Evolutionary conservation across 2,113 vertebrate species (phyloP), one percentile per base, ranked within the genome.

Genomic region (Agapornis roseicollis): DNA sequence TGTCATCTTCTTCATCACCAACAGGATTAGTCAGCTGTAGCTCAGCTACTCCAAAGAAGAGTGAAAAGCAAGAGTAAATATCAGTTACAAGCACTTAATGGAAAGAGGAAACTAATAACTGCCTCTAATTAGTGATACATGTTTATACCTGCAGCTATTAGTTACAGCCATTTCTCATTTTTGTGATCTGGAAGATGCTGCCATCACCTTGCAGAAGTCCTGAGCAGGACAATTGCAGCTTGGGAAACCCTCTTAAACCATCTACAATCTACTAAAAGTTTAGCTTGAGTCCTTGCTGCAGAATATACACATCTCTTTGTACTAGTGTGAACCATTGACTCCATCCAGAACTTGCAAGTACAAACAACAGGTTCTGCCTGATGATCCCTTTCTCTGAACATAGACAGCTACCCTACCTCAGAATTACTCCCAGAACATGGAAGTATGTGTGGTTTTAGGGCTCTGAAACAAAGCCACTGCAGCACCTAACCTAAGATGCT

Each of bases 41-140:
- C 35, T 79, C 56, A 60, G 10, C 29, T 76, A 19, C 39, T 80
- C 47, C 74, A 82, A 88, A 77, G 56, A 58, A 78, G 17, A 10
- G 22, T 55, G 13, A 94, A 90, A 89, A 89, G 7, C 7, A 86
- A 69, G 29, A 84, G 65, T 66, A 87, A 84, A 11, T 77, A 61
- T 31, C 68, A 52, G n/a, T 53, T 94, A 37, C 31, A 65, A 89
- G 28, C 31, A 74, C 47, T 84, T 84, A 78, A 84, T 55, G 37
- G 56, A 80, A 29, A n/a, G 61, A 96, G 73, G 42, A 89, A 86
- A 93, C 35, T 81, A 89, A 60, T 85, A 91, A 91, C 35, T 87
- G 71, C 23, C 46, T 85, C 73, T 73, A 87, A 89, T 92, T 84
- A 86, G 60, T 73, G 77, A 73, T 52, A 84, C 1, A 1, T 58